Percentiles rank a stretch among this genome's conserved stretches.
Conservation (phyloP, 1,140 invertebrate genomes). For the Panagrolaimus sp. region DNA sequence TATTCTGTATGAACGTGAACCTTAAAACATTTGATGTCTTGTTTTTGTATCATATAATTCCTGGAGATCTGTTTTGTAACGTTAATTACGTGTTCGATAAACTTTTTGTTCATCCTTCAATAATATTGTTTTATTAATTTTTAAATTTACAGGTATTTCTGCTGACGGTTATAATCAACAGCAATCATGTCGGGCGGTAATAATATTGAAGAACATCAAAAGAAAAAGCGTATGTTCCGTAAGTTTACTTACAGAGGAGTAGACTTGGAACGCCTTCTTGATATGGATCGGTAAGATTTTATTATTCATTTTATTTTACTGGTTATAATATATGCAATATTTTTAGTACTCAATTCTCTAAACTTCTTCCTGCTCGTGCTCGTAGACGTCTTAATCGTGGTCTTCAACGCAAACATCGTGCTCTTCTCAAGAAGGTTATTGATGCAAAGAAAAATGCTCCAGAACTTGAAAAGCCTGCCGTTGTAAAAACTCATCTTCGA, state of each 20-base stretch:
- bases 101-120: no score
- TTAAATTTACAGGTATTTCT: constrained; percentile 14
- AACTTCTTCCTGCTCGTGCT: constrained; percentile 84
- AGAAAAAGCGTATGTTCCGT: constrained; percentile 94
- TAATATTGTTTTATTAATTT: neutral
- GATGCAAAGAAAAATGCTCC: constrained; percentile 85
- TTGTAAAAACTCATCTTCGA: constrained; percentile 94
- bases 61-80: no score
- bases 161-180: constrained; percentile 3
- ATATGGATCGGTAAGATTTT: constrained; percentile 84
- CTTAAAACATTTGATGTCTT: no score
- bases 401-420: constrained; percentile 92
- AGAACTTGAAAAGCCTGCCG: constrained; percentile 94
- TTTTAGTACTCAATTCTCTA: constrained; percentile 83
- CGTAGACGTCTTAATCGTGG: constrained; percentile 85
- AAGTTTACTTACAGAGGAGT: constrained; percentile 98
- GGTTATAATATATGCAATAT: constrained; percentile 37
- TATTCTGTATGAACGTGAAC: no score
- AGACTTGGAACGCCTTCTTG: constrained; percentile 94
- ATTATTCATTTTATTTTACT: neutral
- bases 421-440: constrained; percentile 73
- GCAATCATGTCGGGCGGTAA: constrained; percentile 35
- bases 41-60: no score
- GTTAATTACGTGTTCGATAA: no score
- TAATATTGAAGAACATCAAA: constrained; percentile 42